These are phyloP conservation scores for Lamproptera curius DNA, from an alignment of 2,888 invertebrate genomes.

Conservation along the genomic window DNA sequence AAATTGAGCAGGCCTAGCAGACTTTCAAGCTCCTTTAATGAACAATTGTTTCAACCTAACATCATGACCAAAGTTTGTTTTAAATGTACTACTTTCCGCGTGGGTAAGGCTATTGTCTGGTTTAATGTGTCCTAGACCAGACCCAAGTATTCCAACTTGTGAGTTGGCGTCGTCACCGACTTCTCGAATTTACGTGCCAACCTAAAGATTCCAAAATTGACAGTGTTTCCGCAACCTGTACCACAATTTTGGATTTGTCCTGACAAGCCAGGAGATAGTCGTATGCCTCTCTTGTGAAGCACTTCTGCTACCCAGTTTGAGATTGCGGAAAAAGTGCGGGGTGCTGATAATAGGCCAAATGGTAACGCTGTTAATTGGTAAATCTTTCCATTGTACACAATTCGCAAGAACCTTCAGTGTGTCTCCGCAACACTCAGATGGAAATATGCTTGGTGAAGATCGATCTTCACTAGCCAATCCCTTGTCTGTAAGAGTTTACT, in stretches of 20 bases:
- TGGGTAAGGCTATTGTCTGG: neutral
- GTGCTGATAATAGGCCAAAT: slow-evolving; percentile 28
- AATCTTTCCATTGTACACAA: neutral
- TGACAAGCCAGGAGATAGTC: slow-evolving; percentile 25
- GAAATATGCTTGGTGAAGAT: slow-evolving; percentile 21
- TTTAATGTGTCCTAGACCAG: slow-evolving; percentile 17
- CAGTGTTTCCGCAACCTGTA: neutral
- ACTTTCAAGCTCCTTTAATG: slow-evolving; percentile 16
- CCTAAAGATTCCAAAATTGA: slow-evolving; percentile 9
- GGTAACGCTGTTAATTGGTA: slow-evolving; percentile 23
- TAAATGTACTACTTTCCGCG: slow-evolving; percentile 4
- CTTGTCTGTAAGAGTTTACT: slow-evolving; percentile 1
- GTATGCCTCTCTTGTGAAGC: slow-evolving; percentile 24
- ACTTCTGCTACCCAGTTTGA: slow-evolving; percentile 31
- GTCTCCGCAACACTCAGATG: slow-evolving; percentile 11
- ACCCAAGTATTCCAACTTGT: slow-evolving; percentile 23
- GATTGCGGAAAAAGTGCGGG: slow-evolving; percentile 27
- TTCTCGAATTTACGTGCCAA: slow-evolving; percentile 25
- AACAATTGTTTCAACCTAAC: neutral
- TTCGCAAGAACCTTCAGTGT: neutral
- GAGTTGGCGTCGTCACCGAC: slow-evolving; percentile 14
- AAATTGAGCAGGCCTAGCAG: slow-evolving; percentile 26
- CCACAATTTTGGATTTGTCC: neutral
- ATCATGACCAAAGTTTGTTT: slow-evolving; percentile 1
- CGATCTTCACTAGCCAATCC: slow-evolving; percentile 22